Conservation (phyloP, 2,113 vertebrate species). For the Pterophyllum scalare region DNA sequence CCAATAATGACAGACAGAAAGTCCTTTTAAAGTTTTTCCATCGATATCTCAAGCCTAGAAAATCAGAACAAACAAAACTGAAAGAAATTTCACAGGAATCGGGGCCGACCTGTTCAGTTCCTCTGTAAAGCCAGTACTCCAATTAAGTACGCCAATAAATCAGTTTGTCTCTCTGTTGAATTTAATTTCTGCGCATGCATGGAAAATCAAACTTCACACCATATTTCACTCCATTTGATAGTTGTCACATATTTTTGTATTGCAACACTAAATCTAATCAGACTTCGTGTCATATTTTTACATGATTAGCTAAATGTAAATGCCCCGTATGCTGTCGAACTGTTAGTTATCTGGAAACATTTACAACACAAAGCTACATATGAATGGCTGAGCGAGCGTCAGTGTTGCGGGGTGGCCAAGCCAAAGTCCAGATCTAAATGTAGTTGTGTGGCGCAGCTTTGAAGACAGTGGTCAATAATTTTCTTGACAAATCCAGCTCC, state of each 20-base stretch:
- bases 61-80: not conserved
- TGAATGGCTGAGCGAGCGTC: not conserved
- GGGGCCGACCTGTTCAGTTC: not conserved
- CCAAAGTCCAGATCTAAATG: not conserved
- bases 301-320: not conserved
- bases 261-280: not conserved
- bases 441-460: not conserved
- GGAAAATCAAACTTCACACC: not conserved
- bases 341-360: not conserved
- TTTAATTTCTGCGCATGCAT: not conserved
- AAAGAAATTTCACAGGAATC: not conserved
- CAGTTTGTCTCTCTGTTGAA: constrained; percentile 6
- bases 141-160: constrained; percentile 31
- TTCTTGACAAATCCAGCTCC: not conserved
- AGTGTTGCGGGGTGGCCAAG: not conserved
- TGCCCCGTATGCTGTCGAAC: not conserved
- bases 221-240: not conserved
- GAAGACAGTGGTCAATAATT: not conserved
- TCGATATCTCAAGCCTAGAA: not conserved
- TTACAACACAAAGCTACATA: not conserved
- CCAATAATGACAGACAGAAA: constrained; percentile 13
- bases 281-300: not conserved
- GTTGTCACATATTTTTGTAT: not conserved
- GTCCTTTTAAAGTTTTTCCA: not conserved
- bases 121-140: not conserved